These are phyloP conservation scores for Clarias platycephalus DNA, from an alignment of 2,797 vertebrate genomes.

Conservation along the genomic window DNA sequence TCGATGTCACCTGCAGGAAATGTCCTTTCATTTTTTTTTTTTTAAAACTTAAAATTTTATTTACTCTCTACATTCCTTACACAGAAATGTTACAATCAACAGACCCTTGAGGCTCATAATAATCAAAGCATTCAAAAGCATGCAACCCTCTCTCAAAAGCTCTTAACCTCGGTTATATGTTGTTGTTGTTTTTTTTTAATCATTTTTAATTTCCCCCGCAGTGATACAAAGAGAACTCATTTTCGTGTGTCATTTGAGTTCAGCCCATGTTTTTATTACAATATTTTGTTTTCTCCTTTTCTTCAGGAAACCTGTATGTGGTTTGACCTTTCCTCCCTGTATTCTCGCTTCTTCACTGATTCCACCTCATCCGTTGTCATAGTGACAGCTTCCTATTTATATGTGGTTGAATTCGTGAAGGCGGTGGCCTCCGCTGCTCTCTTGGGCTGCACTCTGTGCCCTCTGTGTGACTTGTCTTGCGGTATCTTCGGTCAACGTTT, in stretches of 20 bases:
- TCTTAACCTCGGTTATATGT: neutral
- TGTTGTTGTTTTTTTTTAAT: too few relatives aligned
- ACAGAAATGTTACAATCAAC: neutral
- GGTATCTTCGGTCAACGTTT: neutral
- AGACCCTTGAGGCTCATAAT: neutral
- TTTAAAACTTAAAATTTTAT: neutral
- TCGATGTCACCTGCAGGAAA: neutral
- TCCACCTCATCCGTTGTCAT: constrained; percentile 21
- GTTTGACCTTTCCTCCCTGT: neutral
- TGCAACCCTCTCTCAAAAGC: neutral
- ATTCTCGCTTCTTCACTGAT: constrained; percentile 1
- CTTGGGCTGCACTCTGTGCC: neutral
- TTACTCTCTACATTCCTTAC: neutral
- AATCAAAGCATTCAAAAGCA: too few relatives aligned
- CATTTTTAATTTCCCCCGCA: neutral
- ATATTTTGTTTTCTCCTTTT: neutral
- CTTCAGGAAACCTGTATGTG: neutral
- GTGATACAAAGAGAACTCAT: neutral
- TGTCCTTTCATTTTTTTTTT: neutral
- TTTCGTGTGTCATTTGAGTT: neutral
- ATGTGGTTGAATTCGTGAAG: constrained; percentile 7
- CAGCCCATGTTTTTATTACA: neutral
- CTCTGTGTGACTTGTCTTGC: neutral
- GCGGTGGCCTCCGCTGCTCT: neutral
- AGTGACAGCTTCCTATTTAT: constrained; percentile 15